Evolutionary conservation across 2,888 invertebrate species (phyloP).

Genomic region (Diarsia dahlii): DNA sequence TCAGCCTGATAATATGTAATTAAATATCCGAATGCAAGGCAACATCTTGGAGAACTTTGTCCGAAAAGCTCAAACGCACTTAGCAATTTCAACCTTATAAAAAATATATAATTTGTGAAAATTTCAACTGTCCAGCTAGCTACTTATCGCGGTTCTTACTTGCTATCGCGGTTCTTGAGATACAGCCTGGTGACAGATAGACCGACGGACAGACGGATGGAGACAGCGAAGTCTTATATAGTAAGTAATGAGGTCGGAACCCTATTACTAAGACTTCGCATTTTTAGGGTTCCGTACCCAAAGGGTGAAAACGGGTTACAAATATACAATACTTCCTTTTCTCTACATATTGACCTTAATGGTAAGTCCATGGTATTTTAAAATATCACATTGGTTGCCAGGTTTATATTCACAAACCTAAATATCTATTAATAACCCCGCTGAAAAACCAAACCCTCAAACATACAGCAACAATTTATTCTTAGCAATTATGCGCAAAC

Average conservation of each 20-base stretch:
- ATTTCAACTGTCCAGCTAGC: no score
- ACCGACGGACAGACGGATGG: no score
- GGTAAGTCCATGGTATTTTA: neutral
- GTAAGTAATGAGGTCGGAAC: no score
- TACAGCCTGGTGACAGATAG: no score
- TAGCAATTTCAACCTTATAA: neutral
- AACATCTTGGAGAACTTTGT: neutral
- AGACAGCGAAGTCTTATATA: no score
- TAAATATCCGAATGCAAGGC: no score
- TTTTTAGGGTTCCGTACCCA: no score
- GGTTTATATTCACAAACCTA: neutral
- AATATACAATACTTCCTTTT: neutral
- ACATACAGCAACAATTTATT: neutral
- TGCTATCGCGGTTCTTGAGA: no score
- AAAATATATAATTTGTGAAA: no score
- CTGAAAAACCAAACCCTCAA: neutral
- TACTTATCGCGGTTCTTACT: no score
- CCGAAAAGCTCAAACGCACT: neutral
- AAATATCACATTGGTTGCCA: neutral
- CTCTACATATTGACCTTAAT: neutral
- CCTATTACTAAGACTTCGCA: no score
- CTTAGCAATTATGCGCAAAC: conserved; percentile 2
- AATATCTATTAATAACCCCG: neutral
- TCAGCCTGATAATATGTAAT: neutral
- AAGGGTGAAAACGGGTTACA: no score